These are phyloP conservation scores for Nasonia longicornis DNA, from an alignment of 1,140 invertebrate genomes.

Conservation along the genomic window DNA sequence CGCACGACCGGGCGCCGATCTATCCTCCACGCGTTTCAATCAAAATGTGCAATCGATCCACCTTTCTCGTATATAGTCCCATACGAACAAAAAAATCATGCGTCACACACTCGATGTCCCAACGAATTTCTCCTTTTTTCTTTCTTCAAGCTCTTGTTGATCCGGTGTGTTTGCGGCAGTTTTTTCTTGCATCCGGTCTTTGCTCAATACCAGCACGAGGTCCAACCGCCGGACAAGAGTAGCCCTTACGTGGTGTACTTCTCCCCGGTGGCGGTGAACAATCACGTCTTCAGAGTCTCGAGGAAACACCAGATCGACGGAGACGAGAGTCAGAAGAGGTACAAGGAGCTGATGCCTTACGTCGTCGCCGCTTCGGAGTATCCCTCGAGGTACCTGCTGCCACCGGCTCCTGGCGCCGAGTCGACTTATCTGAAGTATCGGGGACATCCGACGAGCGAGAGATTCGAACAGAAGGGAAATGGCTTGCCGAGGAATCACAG, in stretches of 20 bases:
- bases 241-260: slow-evolving; percentile 14
- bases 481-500: slow-evolving; percentile 32
- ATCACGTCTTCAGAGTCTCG: neutral
- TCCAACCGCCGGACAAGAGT: neutral
- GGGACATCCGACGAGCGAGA: neutral
- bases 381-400: slow-evolving; percentile 10
- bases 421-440: slow-evolving; percentile 19
- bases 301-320: neutral
- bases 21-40: neutral
- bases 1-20: slow-evolving; percentile 5
- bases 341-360: neutral
- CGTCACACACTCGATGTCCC: neutral
- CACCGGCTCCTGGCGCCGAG: neutral
- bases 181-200: slow-evolving; percentile 1
- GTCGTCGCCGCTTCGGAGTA: neutral
- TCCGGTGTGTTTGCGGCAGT: neutral
- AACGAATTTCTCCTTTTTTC: neutral
- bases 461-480: neutral
- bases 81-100: neutral
- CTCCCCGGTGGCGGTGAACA: neutral
- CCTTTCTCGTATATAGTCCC: neutral
- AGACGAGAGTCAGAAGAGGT: neutral
- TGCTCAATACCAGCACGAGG: neutral
- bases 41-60: neutral
- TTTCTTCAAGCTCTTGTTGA: slow-evolving; percentile 23